These are phyloP conservation scores for Siphlonurus alternatus DNA, from an alignment of 2,888 invertebrate species.

Conservation along the genomic window DNA sequence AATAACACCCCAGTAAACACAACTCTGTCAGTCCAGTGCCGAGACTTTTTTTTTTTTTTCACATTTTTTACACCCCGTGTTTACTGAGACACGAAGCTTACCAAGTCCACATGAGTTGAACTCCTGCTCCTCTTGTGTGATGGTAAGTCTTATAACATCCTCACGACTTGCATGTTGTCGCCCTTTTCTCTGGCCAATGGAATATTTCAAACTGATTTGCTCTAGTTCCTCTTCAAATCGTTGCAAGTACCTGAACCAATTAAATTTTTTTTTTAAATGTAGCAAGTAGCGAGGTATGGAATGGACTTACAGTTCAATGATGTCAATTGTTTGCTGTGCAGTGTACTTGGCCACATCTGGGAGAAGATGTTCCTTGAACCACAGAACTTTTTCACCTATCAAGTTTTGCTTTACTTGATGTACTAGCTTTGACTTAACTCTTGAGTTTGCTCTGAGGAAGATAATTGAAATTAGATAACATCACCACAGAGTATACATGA, in stretches of 20 bases:
- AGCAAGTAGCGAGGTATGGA: neutral
- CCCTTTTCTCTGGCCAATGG: constrained; percentile 53
- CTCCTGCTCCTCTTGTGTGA: constrained; percentile 54
- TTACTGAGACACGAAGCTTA: too few species aligned
- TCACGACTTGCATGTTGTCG: constrained; percentile 66
- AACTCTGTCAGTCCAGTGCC: too few species aligned
- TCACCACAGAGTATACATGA: constrained; percentile 8
- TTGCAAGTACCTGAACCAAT: constrained; percentile 32
- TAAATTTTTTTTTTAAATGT: constrained; percentile 10
- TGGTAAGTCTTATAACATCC: constrained; percentile 58
- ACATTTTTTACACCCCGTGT: too few species aligned
- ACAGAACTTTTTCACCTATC: constrained; percentile 56
- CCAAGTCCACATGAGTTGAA: constrained; percentile 57
- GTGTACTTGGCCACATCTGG: constrained; percentile 37
- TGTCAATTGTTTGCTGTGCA: constrained; percentile 38
- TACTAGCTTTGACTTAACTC: constrained; percentile 42
- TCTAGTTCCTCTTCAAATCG: constrained; percentile 62
- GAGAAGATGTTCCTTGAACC: constrained; percentile 52
- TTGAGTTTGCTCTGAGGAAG: constrained; percentile 31
- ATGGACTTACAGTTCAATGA: constrained; percentile 41
- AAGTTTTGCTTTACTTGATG: constrained; percentile 55
- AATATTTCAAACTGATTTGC: constrained; percentile 61
- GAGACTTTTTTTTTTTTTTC: too few species aligned
- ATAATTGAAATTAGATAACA: constrained; percentile 5
- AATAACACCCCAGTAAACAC: too few species aligned